Percentiles rank a stretch among this genome's conserved stretches.
Conservation (phyloP, 2,113 vertebrate genomes). For the Laterallus jamaicensis region DNA sequence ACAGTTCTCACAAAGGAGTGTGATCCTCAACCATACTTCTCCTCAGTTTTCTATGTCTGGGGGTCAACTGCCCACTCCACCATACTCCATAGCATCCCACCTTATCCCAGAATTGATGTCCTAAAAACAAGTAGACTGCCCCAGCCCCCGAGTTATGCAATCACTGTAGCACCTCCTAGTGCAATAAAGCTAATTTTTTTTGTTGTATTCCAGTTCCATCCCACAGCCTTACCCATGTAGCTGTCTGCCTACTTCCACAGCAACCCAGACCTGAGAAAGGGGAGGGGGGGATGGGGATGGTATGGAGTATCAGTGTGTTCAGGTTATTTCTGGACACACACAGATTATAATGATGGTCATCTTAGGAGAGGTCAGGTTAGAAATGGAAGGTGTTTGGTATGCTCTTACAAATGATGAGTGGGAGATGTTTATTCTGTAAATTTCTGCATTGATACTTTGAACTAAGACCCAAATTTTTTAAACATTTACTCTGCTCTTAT, state of each 20-base stretch:
- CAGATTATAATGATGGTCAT: not conserved
- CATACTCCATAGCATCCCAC: not conserved
- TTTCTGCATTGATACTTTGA: not conserved
- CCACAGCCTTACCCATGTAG: not conserved
- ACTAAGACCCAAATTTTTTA: not conserved
- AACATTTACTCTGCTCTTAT: not conserved
- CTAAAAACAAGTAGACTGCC: not conserved
- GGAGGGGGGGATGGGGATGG: too few relatives aligned
- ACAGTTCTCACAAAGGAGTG: not conserved
- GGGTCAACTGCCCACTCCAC: not conserved
- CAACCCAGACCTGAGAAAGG: not conserved
- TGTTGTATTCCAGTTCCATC: not conserved
- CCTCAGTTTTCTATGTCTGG: not conserved
- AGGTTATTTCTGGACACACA: not conserved
- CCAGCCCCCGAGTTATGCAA: not conserved
- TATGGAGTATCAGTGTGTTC: not conserved
- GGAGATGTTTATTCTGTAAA: not conserved
- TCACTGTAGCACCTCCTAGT: not conserved
- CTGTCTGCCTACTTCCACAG: not conserved
- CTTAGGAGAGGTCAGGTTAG: not conserved
- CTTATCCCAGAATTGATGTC: not conserved
- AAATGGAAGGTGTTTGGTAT: not conserved
- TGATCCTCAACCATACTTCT: not conserved
- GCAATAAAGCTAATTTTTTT: not conserved
- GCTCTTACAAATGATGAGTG: not conserved